Evolutionary conservation across 2,888 invertebrate genomes (phyloP).

Genomic region (Creontiades dilutus): DNA sequence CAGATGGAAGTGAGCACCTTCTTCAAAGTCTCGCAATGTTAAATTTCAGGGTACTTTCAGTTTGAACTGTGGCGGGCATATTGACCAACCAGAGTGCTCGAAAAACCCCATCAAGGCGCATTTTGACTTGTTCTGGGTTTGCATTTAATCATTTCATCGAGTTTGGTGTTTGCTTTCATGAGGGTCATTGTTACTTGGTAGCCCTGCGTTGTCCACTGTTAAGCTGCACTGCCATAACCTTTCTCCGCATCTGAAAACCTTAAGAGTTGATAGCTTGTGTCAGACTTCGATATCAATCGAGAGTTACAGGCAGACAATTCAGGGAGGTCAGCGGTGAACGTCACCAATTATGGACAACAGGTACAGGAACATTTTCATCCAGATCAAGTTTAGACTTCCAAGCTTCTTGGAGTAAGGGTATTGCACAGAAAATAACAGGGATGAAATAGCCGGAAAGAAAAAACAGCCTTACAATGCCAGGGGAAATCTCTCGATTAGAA

Average conservation of each 20-base stretch:
- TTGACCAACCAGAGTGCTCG: no score
- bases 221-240: slow-evolving; percentile 53
- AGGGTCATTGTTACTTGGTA: background rate
- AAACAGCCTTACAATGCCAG: slow-evolving; percentile 28
- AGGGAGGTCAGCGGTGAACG: slow-evolving; percentile 14
- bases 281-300: background rate
- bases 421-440: slow-evolving; percentile 35
- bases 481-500: slow-evolving; percentile 47
- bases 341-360: background rate
- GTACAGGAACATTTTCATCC: slow-evolving; percentile 13
- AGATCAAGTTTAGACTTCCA: slow-evolving; percentile 49
- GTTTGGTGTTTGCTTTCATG: slow-evolving; percentile 72
- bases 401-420: slow-evolving; percentile 40
- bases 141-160: no score
- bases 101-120: no score
- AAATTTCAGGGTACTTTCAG: no score
- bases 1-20: no score
- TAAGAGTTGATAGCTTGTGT: background rate
- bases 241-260: slow-evolving; percentile 55
- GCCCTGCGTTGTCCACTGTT: slow-evolving; percentile 14
- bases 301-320: background rate
- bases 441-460: slow-evolving; percentile 43
- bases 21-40: no score
- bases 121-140: no score
- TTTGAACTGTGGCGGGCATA: no score